Evolutionary conservation across 2,888 invertebrate species (phyloP).

Genomic region (Dryococelus australis): DNA sequence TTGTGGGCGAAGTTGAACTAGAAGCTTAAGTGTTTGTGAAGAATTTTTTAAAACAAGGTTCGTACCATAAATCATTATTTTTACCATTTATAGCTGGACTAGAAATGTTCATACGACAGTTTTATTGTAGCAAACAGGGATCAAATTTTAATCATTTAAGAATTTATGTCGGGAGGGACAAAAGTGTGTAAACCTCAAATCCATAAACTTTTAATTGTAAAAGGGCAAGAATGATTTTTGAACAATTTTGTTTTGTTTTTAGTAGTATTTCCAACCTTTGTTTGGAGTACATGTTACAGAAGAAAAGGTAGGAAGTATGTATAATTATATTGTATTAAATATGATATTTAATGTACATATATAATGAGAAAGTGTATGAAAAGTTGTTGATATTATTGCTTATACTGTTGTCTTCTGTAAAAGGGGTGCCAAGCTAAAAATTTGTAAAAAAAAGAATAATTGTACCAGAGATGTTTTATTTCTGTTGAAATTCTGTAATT

Average conservation of each 20-base stretch:
- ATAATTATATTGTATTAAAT: conserved; percentile 16
- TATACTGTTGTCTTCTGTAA: conserved; percentile 10
- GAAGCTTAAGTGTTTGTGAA: conserved; percentile 28
- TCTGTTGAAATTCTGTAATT: not conserved
- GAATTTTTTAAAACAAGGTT: not conserved
- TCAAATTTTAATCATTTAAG: conserved; percentile 33
- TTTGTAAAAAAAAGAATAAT: not conserved
- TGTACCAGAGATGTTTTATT: conserved; percentile 7
- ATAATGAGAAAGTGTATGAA: not conserved
- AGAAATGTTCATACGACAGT: conserved; percentile 23
- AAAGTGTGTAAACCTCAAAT: not conserved
- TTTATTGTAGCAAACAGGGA: conserved; percentile 36
- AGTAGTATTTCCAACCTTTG: not conserved
- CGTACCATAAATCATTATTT: conserved; percentile 29
- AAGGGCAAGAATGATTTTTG: not conserved
- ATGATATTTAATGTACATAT: conserved; percentile 16
- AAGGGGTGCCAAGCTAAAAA: not conserved
- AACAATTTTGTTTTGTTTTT: not conserved
- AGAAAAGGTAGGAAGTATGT: conserved; percentile 2
- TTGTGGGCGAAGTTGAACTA: conserved; percentile 5
- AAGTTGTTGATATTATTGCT: conserved; percentile 5
- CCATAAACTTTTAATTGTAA: not conserved
- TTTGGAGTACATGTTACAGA: conserved; percentile 9
- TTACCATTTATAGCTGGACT: conserved; percentile 31
- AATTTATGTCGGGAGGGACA: not conserved